phyloP scores from a whole-genome alignment of 2,113 vertebrate species.

The Lichenostomus cassidix region DNA sequence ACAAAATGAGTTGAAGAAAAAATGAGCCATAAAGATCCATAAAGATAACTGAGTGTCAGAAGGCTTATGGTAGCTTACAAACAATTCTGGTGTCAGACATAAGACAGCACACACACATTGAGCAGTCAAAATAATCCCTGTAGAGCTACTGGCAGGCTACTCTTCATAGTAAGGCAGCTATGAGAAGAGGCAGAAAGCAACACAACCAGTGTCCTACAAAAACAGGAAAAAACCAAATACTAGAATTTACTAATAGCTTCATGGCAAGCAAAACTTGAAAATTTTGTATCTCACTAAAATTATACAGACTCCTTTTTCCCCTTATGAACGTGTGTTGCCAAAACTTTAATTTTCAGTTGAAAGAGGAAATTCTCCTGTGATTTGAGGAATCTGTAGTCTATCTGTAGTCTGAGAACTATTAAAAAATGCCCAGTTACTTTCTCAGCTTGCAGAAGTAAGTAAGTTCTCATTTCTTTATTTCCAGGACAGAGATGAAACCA shows the following conservation, averaged over 20 bases:
- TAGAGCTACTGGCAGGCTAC: background rate
- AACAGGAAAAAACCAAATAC: background rate
- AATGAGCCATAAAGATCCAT: background rate
- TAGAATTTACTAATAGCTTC: background rate
- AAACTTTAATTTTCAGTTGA: background rate
- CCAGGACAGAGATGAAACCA: background rate
- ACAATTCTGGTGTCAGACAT: background rate
- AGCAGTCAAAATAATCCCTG: background rate
- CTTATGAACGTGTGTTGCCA: background rate
- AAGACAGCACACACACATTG: background rate
- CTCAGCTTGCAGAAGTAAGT: too few species aligned
- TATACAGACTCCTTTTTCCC: accelerated
- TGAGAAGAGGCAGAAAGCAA: background rate
- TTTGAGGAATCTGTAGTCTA: background rate
- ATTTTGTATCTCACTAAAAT: background rate
- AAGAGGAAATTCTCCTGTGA: background rate
- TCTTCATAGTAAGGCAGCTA: background rate
- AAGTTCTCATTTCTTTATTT: background rate
- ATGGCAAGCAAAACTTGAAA: background rate
- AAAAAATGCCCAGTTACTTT: background rate
- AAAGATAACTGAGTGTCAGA: background rate
- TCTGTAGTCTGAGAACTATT: background rate
- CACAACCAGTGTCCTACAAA: background rate
- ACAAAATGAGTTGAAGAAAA: background rate
- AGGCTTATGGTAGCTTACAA: background rate